These are phyloP conservation scores for Phengaris alcon DNA, from an alignment of 2,888 invertebrate species.

Conservation along the genomic window DNA sequence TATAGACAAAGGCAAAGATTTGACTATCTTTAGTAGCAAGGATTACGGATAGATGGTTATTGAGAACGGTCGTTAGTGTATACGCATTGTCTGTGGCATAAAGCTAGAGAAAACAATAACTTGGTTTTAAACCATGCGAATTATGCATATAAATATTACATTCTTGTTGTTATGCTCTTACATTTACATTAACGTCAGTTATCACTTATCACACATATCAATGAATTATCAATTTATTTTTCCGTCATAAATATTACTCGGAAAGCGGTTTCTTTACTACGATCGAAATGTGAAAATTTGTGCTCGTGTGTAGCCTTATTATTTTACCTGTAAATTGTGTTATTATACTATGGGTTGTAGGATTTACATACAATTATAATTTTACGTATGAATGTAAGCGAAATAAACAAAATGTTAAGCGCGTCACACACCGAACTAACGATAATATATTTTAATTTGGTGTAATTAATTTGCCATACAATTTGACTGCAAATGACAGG, in stretches of 20 bases:
- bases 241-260: neutral
- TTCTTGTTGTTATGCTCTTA: neutral
- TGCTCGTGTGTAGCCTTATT: neutral
- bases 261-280: neutral
- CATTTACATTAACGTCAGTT: neutral
- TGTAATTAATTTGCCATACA: neutral
- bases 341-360: too few species aligned
- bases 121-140: too few species aligned
- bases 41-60: too few species aligned
- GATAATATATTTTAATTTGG: neutral
- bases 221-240: slow-evolving; percentile 14
- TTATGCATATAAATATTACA: too few species aligned
- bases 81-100: too few species aligned
- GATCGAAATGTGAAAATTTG: neutral
- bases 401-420: neutral
- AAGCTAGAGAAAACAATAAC: too few species aligned
- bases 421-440: neutral
- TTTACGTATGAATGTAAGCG: neutral
- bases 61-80: too few species aligned
- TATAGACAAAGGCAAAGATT: too few species aligned
- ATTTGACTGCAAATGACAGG: slow-evolving; percentile 2
- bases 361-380: neutral
- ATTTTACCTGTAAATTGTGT: neutral
- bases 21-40: too few species aligned
- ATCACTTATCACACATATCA: slow-evolving; percentile 2